Percentiles rank a stretch among this genome's conserved stretches.
These are phyloP conservation scores for Pleuronectes platessa DNA, from an alignment of 2,113 vertebrate species.

Conservation along the genomic window DNA sequence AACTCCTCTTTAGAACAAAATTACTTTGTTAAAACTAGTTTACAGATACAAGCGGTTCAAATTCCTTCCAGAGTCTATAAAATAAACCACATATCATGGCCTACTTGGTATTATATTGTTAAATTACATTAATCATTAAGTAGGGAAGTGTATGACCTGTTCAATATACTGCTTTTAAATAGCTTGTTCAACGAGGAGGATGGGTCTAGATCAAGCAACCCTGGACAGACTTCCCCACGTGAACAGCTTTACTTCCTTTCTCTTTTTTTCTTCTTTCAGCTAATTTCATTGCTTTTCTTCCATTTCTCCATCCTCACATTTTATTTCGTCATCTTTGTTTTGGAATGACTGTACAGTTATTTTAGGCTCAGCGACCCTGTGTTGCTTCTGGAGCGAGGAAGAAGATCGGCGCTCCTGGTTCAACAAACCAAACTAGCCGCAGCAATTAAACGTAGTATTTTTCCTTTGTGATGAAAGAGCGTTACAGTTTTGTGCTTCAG, in stretches of 20 bases:
- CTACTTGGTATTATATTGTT: constrained; percentile 55
- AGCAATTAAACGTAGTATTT: constrained; percentile 2
- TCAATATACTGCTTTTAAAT: not conserved
- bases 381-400: not conserved
- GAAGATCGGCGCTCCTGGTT: constrained; percentile 6
- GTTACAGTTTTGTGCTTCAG: not conserved
- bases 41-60: constrained; percentile 47
- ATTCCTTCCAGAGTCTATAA: constrained; percentile 52
- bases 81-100: constrained; percentile 52
- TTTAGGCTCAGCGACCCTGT: constrained; percentile 20
- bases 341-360: constrained; percentile 16
- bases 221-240: not conserved
- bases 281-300: not conserved
- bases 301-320: not conserved
- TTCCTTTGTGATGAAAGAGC: not conserved
- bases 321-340: not conserved
- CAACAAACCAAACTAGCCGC: constrained; percentile 5
- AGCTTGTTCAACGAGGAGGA: not conserved
- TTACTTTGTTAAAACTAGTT: constrained; percentile 60
- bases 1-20: constrained; percentile 60
- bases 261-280: not conserved
- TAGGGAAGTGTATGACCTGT: not conserved
- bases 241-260: constrained; percentile 20
- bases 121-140: constrained; percentile 45
- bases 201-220: not conserved